Conservation (phyloP, 2,113 vertebrate species). For the Dryoscopus gambensis region DNA sequence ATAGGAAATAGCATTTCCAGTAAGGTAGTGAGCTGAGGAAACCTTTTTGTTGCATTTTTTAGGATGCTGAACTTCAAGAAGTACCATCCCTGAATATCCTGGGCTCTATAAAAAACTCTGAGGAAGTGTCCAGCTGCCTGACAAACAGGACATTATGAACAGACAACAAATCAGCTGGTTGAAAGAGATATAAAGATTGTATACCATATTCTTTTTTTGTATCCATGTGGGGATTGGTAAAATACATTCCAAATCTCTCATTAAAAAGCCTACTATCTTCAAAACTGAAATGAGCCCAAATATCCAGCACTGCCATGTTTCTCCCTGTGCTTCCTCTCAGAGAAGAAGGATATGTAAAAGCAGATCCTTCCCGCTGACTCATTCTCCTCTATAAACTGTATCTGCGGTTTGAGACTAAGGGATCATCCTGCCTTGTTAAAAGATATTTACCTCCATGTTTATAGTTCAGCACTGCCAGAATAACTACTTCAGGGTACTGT, state of each 20-base stretch:
- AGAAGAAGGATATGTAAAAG: neutral
- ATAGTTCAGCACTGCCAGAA: neutral
- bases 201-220: neutral
- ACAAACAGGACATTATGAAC: neutral
- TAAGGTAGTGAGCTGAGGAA: slow-evolving; percentile 51
- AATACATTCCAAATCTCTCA: neutral
- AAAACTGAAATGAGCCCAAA: neutral
- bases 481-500: neutral
- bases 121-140: slow-evolving; percentile 59
- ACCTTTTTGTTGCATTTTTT: slow-evolving; percentile 61
- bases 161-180: neutral
- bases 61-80: slow-evolving; percentile 59
- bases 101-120: slow-evolving; percentile 51
- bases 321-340: neutral
- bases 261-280: neutral
- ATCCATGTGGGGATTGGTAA: neutral
- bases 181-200: neutral
- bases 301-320: neutral
- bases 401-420: neutral
- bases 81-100: slow-evolving; percentile 44
- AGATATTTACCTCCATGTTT: neutral
- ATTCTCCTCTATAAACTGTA: neutral
- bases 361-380: neutral
- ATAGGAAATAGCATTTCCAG: neutral
- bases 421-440: neutral